Conservation (phyloP, 2,113 vertebrate species). For the Lontra canadensis region DNA sequence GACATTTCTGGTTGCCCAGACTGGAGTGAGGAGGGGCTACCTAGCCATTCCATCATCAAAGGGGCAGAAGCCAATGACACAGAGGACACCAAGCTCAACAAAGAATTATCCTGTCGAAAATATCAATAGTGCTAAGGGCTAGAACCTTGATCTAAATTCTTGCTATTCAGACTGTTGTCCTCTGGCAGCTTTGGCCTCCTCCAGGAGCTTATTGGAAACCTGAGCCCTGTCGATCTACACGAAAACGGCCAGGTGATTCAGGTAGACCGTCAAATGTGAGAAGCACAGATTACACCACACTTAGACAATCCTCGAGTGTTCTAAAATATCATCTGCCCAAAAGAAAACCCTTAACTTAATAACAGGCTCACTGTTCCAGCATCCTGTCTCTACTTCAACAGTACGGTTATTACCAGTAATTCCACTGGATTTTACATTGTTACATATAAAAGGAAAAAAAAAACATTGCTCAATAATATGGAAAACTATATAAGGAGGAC, state of each 20-base stretch:
- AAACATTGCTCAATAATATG: neutral
- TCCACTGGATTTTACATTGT: neutral
- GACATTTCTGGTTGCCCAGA: neutral
- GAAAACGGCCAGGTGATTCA: neutral
- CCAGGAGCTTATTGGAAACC: neutral
- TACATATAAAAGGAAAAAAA: neutral
- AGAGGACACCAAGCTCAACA: neutral
- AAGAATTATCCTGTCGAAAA: neutral
- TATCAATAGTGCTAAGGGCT: rapidly evolving
- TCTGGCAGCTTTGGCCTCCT: neutral
- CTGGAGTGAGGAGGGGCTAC: neutral
- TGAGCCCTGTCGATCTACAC: neutral
- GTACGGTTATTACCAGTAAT: neutral
- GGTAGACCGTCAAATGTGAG: neutral
- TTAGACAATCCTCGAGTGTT: neutral
- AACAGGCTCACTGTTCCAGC: neutral
- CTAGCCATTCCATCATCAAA: neutral
- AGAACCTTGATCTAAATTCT: neutral
- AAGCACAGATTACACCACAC: neutral
- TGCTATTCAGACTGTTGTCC: neutral
- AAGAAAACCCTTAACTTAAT: neutral
- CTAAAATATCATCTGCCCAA: neutral
- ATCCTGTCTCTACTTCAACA: neutral
- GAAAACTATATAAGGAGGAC: neutral
- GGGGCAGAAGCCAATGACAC: neutral